Evolutionary conservation across 2,113 vertebrate genomes (phyloP), one percentile per base, ranked within the genome.

Genomic region (Chaetops frenatus): DNA sequence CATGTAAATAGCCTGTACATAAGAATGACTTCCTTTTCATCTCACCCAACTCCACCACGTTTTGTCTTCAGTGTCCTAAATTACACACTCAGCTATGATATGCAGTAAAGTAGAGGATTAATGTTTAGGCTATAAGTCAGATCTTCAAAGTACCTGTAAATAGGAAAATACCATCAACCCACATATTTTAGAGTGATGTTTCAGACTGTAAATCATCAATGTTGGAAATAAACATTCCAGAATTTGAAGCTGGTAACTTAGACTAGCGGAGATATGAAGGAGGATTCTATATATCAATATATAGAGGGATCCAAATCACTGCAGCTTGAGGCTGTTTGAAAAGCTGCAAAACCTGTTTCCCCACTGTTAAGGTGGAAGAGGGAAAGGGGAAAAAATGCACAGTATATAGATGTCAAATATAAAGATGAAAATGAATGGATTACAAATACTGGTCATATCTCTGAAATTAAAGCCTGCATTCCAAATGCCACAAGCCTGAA

Each of bases 61-160:
- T 61, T 90, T 89, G 50, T 74, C 71, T 94, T 87, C 53, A 56
- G 89, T 65, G 29, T 91, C 81, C 91, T 94, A 94, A 94, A 88
- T 91, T 76, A 95, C 64, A 83, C 35, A 29, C 71, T 86, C 54
- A 72, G 29, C 62, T 50, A 19, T 24, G 54, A 12, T 35, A 38
- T 23, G 67, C 50, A 67, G 45, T 84, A 54, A 83, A 31, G 29
- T 28, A 40, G 3, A 28, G n/a, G 16, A 62, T 22, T 57, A 77
- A 64, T 19, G 70, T 73, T 17, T 57, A 29, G 33, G n/a, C 42
- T 67, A 20, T 61, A 25, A 57, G 24, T 81, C 27, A 76, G 14
- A 9, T 28, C 53, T 69, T 57, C 35, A 74, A 73, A 73, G 56
- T n/a, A 90, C 23, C 31, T 40, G 27, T 64, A 61, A 65, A 65